Evolutionary conservation across 1,140 invertebrate species (phyloP), one percentile per base, ranked within the genome.

Genomic region (Schmidtea mediterranea): DNA sequence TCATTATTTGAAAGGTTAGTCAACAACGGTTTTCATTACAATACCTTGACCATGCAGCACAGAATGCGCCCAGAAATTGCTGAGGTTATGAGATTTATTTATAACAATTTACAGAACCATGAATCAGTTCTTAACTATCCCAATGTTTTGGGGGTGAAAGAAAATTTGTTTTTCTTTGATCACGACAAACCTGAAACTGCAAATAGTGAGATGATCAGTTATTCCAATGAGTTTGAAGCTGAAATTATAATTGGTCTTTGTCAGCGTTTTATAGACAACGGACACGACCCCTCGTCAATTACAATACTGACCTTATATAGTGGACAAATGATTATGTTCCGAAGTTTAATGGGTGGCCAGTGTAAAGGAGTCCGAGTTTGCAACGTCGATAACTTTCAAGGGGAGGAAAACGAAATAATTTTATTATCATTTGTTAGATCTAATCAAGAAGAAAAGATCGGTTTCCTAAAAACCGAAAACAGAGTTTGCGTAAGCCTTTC

Each of bases 321-420:
- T 19, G 65, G 62, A 8, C 64, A 66, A 49, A 43, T 58, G 71
- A 80, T 8, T 76, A 79, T 57, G 76, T 76, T 59, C 1, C 38
- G 46, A 23, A 49, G 50, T 21, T 41, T 21, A 12, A 50, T 58
- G 8, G 22, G 26, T 22, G 22, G 10, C 24, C 18, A 12, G 10
- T 46, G 50, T 18, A 19, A 51, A 32, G 48, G 45, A 10, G 49
- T 57, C 15, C 24, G 51, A 19, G 22, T 57, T n/a, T 53, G 51
- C 10, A 13, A 49, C 15, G 52, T 56, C 10, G 56, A 57, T 39
- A 57, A 57, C 51, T 56, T 48, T 37, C 79, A 82, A 69, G 79
- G 80, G 1, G 75, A 81, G 58, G 80, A 83, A 62, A 76, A 73
- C 18, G 73, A 78, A 54, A 79, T 83, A 26, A 76, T 82, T 50